Conservation (phyloP, 2,113 vertebrate species). For the Brachyistius frenatus region DNA sequence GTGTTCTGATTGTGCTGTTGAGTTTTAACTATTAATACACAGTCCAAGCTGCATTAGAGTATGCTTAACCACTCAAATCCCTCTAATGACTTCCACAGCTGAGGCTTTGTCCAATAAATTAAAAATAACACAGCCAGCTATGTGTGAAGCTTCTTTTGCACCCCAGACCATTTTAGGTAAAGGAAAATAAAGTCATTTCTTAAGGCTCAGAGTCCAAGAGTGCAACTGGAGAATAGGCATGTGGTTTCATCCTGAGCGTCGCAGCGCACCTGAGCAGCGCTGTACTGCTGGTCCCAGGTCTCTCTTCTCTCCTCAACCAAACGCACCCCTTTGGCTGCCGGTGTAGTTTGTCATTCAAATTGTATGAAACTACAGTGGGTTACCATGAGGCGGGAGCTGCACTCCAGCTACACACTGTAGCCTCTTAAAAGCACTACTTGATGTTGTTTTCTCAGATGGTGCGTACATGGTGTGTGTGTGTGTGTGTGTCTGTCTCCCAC, state of each 20-base stretch:
- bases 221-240: conserved; percentile 43
- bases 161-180: conserved; percentile 71
- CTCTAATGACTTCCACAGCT: conserved; percentile 64
- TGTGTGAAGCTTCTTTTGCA: conserved; percentile 66
- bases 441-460: conserved; percentile 49
- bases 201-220: conserved; percentile 45
- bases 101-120: conserved; percentile 79
- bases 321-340: conserved; percentile 45
- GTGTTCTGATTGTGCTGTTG: conserved; percentile 65
- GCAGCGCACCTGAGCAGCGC: conserved; percentile 58
- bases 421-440: conserved; percentile 58
- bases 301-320: conserved; percentile 42
- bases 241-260: conserved; percentile 52
- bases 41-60: conserved; percentile 55
- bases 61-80: conserved; percentile 47
- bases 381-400: conserved; percentile 54
- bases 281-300: conserved; percentile 21
- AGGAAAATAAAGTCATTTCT: conserved; percentile 64
- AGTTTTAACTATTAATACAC: conserved; percentile 76
- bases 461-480: conserved; percentile 12
- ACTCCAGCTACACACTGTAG: conserved; percentile 45
- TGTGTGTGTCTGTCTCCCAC: conserved; percentile 31
- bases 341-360: conserved; percentile 76
- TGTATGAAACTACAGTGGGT: conserved; percentile 73
- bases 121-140: conserved; percentile 74